Base-by-base conservation (phyloP, 2,888 invertebrate species). In the Emmelina monodactyla region DNA sequence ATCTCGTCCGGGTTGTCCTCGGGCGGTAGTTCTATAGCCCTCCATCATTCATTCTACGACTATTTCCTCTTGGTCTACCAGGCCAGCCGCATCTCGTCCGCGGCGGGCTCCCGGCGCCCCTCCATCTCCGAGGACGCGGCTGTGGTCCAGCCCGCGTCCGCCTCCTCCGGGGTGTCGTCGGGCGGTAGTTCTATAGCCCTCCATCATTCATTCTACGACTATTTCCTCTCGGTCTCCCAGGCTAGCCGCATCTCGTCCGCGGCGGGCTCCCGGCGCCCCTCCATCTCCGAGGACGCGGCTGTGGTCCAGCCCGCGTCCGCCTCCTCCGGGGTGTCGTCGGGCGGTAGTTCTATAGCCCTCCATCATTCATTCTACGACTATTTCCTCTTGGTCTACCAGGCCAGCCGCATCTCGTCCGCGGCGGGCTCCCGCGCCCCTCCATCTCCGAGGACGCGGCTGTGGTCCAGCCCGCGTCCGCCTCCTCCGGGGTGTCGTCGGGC, bases 51-150 rank as follows among this genome's bases (percentile, higher is more conserved):
- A n/a, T n/a, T n/a, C n/a, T n/a, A n/a, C n/a, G n/a, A n/a, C n/a
- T n/a, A n/a, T n/a, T n/a, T n/a, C n/a, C n/a, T 0, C 50, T 56
- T 0, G 58, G 60, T 16, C 16, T 10, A 31, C 2, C 49, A 78
- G 78, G 78, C 78, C 37, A 76, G 65, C 52, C 70, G 76, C 35
- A 53, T 79, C 5, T 79, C 78, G 0, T 79, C 78, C 19, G 73
- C 76, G 9, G 76, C 73, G 0, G 78, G 78, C 37, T 75, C 73
- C 39, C 67, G 78, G 1, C 67, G 78, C 2, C 60, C 75, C 1
- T 78, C 78, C 0, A 61, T 76, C 0, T 56, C 67, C 0, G 78
- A 76, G 29, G 78, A 79, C 22, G 47, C 60, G 0, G 63, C 61
- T 1, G 63, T 61, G 1, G 61, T 58, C 32, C 51, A 65, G 12